A percentile compares a stretch with the other conserved stretches of the same genome.
Evolutionary conservation across 2,797 vertebrate species (phyloP).

Genomic region (Cuniculus paca): DNA sequence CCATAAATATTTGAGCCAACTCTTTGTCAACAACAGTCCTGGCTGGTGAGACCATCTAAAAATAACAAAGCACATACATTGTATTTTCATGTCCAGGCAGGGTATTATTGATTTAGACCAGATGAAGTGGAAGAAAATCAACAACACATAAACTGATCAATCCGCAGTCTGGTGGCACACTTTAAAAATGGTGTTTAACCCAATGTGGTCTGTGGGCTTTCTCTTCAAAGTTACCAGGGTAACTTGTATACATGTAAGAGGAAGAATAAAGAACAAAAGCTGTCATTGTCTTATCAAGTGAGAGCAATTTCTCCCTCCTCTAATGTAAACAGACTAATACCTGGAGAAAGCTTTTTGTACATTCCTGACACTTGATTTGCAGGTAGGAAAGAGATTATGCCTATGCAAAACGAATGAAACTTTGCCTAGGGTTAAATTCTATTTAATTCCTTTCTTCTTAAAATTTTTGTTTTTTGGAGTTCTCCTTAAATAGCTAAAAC

Average conservation of each 20-base stretch:
- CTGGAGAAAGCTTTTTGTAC: slow-evolving; percentile 73
- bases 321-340: slow-evolving; percentile 83
- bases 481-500: slow-evolving; percentile 43
- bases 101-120: slow-evolving; percentile 61
- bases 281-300: slow-evolving; percentile 86
- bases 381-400: slow-evolving; percentile 55
- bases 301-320: slow-evolving; percentile 67
- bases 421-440: slow-evolving; percentile 60
- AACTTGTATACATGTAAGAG: slow-evolving; percentile 79
- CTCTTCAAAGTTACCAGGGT: slow-evolving; percentile 86
- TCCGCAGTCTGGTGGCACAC: slow-evolving; percentile 41
- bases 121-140: slow-evolving; percentile 59
- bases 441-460: slow-evolving; percentile 65
- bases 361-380: slow-evolving; percentile 71
- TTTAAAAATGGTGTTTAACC: slow-evolving; percentile 79
- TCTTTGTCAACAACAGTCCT: neutral
- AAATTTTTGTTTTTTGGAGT: slow-evolving; percentile 54
- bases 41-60: slow-evolving; percentile 10
- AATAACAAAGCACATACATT: slow-evolving; percentile 33
- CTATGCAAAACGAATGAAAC: slow-evolving; percentile 63
- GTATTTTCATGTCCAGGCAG: neutral
- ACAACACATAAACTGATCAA: slow-evolving; percentile 59
- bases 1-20: slow-evolving; percentile 31
- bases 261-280: slow-evolving; percentile 86
- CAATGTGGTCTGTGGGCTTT: slow-evolving; percentile 83